Percentiles rank a stretch among this genome's conserved stretches.
These are phyloP conservation scores for Pollenia griseotomentosa DNA, from an alignment of 2,888 invertebrate genomes.

Conservation along the genomic window DNA sequence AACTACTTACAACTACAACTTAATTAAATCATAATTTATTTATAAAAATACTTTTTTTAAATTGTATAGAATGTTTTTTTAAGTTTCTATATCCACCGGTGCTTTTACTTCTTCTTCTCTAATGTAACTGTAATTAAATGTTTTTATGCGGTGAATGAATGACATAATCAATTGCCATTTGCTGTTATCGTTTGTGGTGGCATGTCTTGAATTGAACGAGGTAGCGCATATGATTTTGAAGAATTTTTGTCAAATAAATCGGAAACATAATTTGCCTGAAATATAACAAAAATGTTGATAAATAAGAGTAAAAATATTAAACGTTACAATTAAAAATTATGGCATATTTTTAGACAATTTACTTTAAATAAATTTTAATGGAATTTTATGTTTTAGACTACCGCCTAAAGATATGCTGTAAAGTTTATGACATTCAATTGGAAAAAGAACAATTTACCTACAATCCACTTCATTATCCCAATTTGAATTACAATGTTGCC, in stretches of 20 bases:
- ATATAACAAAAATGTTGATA: constrained; percentile 61
- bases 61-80: constrained; percentile 66
- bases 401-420: constrained; percentile 31
- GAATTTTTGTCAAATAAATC: constrained; percentile 79
- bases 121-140: constrained; percentile 39
- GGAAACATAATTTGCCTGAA: constrained; percentile 83
- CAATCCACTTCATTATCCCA: constrained; percentile 1
- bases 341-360: too few species aligned
- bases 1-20: constrained; percentile 40
- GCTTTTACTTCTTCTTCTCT: background rate
- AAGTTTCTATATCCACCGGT: background rate
- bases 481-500: constrained; percentile 1
- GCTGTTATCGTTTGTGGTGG: constrained; percentile 77
- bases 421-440: background rate
- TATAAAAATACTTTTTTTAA: constrained; percentile 64
- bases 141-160: constrained; percentile 14
- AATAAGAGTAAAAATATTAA: background rate
- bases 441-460: background rate
- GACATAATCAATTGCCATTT: constrained; percentile 72
- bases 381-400: background rate
- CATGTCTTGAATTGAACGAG: constrained; percentile 79
- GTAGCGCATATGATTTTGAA: constrained; percentile 78
- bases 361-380: too few species aligned
- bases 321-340: background rate
- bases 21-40: constrained; percentile 47